Base-by-base conservation (phyloP, 2,797 vertebrate species). In the Lepilemur ruficaudatus region DNA sequence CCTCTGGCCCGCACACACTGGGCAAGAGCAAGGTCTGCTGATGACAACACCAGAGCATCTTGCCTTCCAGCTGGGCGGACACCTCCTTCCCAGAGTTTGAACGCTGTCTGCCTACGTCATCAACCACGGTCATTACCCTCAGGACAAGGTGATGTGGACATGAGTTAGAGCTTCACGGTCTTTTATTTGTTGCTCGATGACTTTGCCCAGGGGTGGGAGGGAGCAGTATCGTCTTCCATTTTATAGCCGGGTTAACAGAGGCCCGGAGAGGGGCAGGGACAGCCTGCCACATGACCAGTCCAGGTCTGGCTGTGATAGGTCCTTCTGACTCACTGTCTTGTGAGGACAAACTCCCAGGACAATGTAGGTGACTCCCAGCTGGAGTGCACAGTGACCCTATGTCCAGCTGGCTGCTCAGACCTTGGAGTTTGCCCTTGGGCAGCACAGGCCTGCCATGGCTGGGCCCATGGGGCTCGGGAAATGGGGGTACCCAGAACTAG, bases 251-350 rank as follows among this genome's bases (percentile, higher is more conserved):
- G 75, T 90, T 81, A 84, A 73, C 78, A 18, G 43, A 93, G 73
- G 25, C 75, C 67, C 67, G 50, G 35, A 85, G 46, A 96, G 22
- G 59, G 41, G 30, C 65, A 41, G 48, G 17, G 73, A 38, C 10
- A 17, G 14, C 35, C 65, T 73, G 52, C 20, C 32, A 35, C 32
- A 46, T 17, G 41, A 15, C 48, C 76, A 25, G 86, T 43, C 28
- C 50, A 75, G 67, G 30, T 59, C 59, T 28, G 65, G 69, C 50
- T 55, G 7, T 46, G 63, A 57, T 50, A 23, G 59, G 65, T 55
- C 50, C 22, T 93, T 76, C 82, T 97, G 95, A 97, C 59, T 95
- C 95, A 94, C 1, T n/a, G 86, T 69, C 96, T 67, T 73, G 22
- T 96, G 83, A 94, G 14, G 81, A 41, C 46, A 86, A 95, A 48